Percentiles rank a stretch among this genome's conserved stretches.
These are phyloP conservation scores for Gallinago jamesoni DNA, from an alignment of 2,113 vertebrate genomes.

Conservation along the genomic window DNA sequence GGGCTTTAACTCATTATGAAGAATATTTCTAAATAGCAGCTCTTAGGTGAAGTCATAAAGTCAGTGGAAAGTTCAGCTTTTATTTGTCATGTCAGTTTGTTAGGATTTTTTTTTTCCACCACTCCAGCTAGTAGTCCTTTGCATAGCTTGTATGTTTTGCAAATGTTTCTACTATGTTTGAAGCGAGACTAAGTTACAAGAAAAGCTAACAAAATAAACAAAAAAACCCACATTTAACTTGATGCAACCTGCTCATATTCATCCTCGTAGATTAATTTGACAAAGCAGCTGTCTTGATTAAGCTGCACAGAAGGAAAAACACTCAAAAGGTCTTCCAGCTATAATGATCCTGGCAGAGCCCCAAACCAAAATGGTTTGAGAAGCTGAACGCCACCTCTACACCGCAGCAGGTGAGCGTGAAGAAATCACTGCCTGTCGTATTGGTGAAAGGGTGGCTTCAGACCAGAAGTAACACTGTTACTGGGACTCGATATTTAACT, in stretches of 20 bases:
- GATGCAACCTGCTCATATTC: background rate
- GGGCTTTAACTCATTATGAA: background rate
- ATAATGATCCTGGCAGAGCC: background rate
- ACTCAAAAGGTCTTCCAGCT: background rate
- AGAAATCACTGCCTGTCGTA: background rate
- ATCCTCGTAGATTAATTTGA: background rate
- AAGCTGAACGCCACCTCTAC: background rate
- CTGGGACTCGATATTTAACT: background rate
- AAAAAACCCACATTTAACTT: accelerated
- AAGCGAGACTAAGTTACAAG: background rate
- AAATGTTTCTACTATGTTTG: background rate
- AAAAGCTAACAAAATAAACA: background rate
- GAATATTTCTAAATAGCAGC: background rate
- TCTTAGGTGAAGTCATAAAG: background rate
- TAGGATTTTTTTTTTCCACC: accelerated
- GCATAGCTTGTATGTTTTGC: background rate
- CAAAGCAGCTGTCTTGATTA: background rate
- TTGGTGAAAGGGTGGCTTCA: background rate
- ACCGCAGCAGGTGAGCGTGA: background rate
- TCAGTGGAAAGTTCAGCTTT: background rate
- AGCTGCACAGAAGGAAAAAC: background rate
- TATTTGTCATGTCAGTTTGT: background rate
- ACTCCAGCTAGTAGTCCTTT: background rate
- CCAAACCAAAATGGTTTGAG: conserved; percentile 29
- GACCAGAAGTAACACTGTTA: background rate